Percentiles rank a stretch among this genome's conserved stretches.
Conservation (phyloP, 2,797 vertebrate species). For the Phalloptychus januarius region DNA sequence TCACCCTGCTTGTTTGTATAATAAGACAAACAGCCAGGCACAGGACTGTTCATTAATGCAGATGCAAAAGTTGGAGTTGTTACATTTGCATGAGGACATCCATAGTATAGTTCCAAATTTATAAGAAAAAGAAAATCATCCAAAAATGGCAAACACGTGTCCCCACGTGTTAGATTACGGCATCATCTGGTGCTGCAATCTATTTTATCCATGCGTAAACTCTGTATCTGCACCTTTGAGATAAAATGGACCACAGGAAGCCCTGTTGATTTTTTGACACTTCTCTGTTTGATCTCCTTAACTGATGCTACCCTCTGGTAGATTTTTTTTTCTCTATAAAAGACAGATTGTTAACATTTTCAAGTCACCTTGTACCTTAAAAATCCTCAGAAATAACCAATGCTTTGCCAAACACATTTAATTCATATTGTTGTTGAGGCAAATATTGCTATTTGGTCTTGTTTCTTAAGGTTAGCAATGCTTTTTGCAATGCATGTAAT, state of each 20-base stretch:
- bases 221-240: constrained; percentile 57
- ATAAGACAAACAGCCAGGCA: not conserved
- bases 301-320: constrained; percentile 36
- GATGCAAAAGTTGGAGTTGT: constrained; percentile 23
- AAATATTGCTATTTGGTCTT: no score
- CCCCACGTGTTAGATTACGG: no score
- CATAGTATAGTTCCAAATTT: constrained; percentile 44
- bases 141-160: constrained; percentile 2
- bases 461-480: not conserved
- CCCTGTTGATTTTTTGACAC: constrained; percentile 47
- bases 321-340: constrained; percentile 48
- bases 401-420: no score
- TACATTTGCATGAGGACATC: constrained; percentile 49
- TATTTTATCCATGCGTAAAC: constrained; percentile 44
- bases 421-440: no score
- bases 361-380: constrained; percentile 26
- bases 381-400: constrained; percentile 27
- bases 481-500: constrained; percentile 37
- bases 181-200: constrained; percentile 43
- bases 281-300: constrained; percentile 54
- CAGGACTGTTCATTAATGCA: not conserved
- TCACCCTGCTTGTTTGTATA: not conserved
- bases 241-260: constrained; percentile 63
- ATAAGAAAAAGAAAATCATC: constrained; percentile 16
- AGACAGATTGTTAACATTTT: constrained; percentile 48